Conservation (phyloP, 2,113 vertebrate species). For the Zapornia atra region DNA sequence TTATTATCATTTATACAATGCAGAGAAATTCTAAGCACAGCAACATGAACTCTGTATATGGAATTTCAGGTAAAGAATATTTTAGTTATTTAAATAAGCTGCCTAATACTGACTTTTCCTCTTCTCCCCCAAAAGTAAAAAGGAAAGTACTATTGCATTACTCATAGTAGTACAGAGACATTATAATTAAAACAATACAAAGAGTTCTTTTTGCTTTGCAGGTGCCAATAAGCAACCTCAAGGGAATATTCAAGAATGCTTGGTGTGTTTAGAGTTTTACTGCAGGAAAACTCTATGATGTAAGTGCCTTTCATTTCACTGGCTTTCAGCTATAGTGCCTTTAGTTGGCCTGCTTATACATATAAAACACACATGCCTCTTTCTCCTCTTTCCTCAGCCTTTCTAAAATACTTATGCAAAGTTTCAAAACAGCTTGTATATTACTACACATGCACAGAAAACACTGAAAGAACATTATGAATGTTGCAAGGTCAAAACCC, state of each 20-base stretch:
- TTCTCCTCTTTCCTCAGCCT: background rate
- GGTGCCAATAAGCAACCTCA: constrained; percentile 27
- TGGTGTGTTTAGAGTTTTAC: background rate
- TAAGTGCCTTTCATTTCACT: constrained; percentile 9
- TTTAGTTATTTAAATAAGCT: background rate
- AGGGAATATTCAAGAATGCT: constrained; percentile 17
- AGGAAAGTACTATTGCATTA: background rate
- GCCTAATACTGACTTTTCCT: background rate
- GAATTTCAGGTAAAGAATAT: background rate
- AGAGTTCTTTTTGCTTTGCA: constrained; percentile 36
- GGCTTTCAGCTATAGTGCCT: background rate
- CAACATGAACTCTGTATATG: background rate
- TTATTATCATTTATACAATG: background rate
- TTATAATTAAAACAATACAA: constrained; percentile 7
- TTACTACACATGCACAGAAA: background rate
- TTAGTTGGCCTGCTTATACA: background rate
- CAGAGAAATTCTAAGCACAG: background rate
- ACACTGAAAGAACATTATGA: background rate
- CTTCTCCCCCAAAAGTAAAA: background rate
- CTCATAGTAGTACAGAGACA: background rate
- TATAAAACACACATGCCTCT: background rate
- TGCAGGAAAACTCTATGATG: constrained; percentile 15
- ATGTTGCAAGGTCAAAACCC: background rate
- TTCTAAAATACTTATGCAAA: background rate
- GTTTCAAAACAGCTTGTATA: background rate